phyloP scores from a whole-genome alignment of 2,888 invertebrate species.

The Griposia aprilina region DNA sequence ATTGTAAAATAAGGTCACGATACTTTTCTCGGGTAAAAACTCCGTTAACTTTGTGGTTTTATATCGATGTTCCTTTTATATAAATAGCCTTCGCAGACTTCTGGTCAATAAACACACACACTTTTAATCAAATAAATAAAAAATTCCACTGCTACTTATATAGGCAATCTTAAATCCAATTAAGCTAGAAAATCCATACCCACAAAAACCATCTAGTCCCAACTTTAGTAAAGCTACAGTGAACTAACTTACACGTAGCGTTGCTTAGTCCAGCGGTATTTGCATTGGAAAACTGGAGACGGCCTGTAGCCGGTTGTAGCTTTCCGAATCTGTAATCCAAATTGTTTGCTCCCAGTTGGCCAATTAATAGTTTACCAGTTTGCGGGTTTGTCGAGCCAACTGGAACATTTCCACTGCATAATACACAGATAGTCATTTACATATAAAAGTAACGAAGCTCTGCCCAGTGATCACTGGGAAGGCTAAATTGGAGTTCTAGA shows the following conservation, averaged over 20 bases:
- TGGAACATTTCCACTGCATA: constrained; percentile 56
- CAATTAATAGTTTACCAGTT: constrained; percentile 67
- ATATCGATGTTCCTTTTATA: not conserved
- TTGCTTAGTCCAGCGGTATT: constrained; percentile 50
- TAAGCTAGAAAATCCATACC: not conserved
- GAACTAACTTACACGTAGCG: constrained; percentile 32
- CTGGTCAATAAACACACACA: not conserved
- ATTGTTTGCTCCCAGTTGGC: constrained; percentile 64
- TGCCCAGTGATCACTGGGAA: constrained; percentile 17
- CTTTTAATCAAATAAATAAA: not conserved
- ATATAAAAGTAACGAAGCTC: constrained; percentile 54
- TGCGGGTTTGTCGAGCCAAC: constrained; percentile 54
- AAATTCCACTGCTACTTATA: not conserved
- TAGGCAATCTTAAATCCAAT: not conserved
- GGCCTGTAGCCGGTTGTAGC: constrained; percentile 45
- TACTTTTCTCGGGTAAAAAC: not conserved
- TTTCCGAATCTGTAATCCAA: constrained; percentile 65
- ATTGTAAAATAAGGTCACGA: not conserved
- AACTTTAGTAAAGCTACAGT: constrained; percentile 19
- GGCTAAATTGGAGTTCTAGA: constrained; percentile 35
- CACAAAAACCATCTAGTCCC: constrained; percentile 6
- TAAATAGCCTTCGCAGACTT: not conserved
- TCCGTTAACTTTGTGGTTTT: not conserved
- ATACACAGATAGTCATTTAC: constrained; percentile 53
- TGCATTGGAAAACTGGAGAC: constrained; percentile 60